Conservation (phyloP, 2,113 vertebrate genomes). For the Carlito syrichta region DNA sequence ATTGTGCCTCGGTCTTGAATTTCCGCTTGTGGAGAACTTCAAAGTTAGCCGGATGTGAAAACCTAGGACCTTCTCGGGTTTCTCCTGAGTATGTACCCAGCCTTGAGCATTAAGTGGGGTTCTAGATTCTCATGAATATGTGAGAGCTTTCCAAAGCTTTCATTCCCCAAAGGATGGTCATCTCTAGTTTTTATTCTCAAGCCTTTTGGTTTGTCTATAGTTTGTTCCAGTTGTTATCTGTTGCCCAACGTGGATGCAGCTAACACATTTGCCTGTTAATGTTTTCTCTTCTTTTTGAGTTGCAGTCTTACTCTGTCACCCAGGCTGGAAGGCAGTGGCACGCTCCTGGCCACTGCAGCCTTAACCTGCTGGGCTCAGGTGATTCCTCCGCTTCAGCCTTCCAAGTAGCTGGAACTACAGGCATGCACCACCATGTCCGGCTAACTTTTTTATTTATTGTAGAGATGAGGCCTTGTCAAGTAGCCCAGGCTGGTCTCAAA, state of each 20-base stretch:
- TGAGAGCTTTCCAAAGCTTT: background rate
- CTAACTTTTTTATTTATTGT: too few species aligned
- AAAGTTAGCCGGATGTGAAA: background rate
- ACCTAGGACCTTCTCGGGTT: background rate
- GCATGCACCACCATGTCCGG: too few species aligned
- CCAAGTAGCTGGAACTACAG: too few species aligned
- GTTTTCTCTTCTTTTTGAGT: too few species aligned
- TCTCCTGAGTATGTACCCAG: background rate
- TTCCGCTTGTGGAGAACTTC: background rate
- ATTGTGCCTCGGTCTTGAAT: background rate
- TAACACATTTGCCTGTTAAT: background rate
- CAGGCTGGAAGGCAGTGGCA: too few species aligned
- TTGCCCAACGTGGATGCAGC: background rate
- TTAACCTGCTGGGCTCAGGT: too few species aligned
- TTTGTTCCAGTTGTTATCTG: background rate
- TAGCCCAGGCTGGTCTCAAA: too few species aligned
- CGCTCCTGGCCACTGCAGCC: too few species aligned
- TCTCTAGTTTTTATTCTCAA: background rate
- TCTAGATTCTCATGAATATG: background rate
- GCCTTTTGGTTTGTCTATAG: background rate
- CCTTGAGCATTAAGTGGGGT: background rate
- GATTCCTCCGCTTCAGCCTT: too few species aligned
- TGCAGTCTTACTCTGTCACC: too few species aligned
- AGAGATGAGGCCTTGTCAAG: too few species aligned
- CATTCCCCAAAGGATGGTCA: background rate